Base-by-base conservation (phyloP, 2,888 invertebrate genomes). In the Eupeodes luniger region DNA sequence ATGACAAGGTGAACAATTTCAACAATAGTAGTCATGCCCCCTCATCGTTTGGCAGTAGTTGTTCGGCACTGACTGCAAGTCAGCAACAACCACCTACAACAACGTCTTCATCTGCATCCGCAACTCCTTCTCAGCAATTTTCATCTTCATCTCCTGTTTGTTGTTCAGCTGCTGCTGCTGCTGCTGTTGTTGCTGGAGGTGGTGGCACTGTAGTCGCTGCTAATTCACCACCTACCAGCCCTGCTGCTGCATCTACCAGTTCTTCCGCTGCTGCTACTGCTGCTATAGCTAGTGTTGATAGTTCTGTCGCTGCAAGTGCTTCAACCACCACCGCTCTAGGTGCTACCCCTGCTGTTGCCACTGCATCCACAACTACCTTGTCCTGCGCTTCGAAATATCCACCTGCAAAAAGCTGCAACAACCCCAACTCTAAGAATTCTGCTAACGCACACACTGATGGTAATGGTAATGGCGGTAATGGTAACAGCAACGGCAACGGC, bases 1-100 rank as follows among this genome's bases (percentile, higher is more conserved):
- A 85, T 55, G 85, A 89, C n/a, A 89, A 89, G 89, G 89, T 89
- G 89, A 89, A 89, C 81, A 88, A 85, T 81, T 85, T 85, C 78
- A 81, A 75, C 81, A 81, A 78, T 81, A 81, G 84, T 85, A 88
- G 81, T 69, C 69, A 77, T 85, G 81, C 67, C 51, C 62, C 88
- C 14, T 72, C 72, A 74, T 85, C 88, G 85, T 88, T 85, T 88
- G 85, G 78, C 77, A 88, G 85, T 85, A 88, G 88, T 78, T 88
- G 74, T 81, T 88, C 88, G 61, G 88, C 77, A 53, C 75, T 88
- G 78, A 81, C 85, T 81, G 53, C 75, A 49, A 89, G 82, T 87
- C 66, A 70, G 66, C 81, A 53, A 57, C 62, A 62, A 34, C 81
- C 44, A 70, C 49, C 62, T 10, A 67, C 47, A 40, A 44, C 75